Percentiles rank a stretch among this genome's conserved stretches.
Evolutionary conservation across 2,888 invertebrate genomes (phyloP).

Genomic region (Thecophora atra): DNA sequence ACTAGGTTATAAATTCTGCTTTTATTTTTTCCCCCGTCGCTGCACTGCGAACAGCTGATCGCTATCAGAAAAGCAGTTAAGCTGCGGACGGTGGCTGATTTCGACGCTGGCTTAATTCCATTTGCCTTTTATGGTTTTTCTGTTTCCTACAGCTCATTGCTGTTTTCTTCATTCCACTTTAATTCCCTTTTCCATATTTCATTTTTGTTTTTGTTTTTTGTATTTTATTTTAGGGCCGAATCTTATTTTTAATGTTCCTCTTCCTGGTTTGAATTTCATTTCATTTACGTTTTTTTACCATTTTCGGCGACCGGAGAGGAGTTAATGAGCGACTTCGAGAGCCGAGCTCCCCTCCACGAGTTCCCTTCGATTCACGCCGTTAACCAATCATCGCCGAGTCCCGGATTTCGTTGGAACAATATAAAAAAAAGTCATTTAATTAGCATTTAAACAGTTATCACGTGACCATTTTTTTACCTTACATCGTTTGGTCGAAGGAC

Average conservation of each 20-base stretch:
- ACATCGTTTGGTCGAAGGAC: background rate
- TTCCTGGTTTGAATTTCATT: background rate
- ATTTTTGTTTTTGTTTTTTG: background rate
- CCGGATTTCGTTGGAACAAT: background rate
- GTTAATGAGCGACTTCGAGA: background rate
- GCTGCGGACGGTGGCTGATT: background rate
- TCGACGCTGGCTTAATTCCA: no score
- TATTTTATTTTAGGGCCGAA: background rate
- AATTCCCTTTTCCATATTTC: background rate
- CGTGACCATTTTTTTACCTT: constrained; percentile 17
- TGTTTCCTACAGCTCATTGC: background rate
- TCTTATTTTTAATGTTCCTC: background rate
- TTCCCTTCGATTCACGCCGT: background rate
- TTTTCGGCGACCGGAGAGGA: background rate
- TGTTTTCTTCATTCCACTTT: background rate
- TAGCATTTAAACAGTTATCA: constrained; percentile 32
- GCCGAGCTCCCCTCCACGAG: background rate
- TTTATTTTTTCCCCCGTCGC: constrained; percentile 1
- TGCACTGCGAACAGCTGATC: constrained; percentile 10
- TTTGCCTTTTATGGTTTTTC: background rate
- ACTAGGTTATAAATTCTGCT: background rate
- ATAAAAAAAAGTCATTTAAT: constrained; percentile 28
- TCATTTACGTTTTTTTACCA: background rate
- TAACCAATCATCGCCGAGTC: background rate
- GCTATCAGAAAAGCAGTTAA: constrained; percentile 2